Evolutionary conservation across 2,888 invertebrate genomes (phyloP).

Genomic region (Pollenia amentaria): DNA sequence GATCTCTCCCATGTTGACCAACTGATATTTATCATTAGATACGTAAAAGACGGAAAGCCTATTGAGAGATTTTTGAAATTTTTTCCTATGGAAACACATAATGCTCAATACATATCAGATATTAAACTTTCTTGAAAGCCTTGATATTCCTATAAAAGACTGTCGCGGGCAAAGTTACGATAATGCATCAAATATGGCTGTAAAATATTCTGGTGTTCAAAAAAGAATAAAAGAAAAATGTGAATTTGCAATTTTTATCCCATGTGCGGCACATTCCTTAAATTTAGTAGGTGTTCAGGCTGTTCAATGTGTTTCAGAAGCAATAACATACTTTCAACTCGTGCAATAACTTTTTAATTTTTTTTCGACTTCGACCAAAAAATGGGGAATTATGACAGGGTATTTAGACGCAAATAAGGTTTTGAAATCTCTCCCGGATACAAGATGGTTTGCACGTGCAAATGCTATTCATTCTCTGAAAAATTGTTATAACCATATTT

Average conservation of each 20-base stretch:
- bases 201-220: too few species aligned
- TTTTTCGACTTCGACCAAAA: slow-evolving; percentile 26
- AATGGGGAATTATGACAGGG: slow-evolving; percentile 23
- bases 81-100: too few species aligned
- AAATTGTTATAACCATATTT: slow-evolving; percentile 65
- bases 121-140: too few species aligned
- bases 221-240: too few species aligned
- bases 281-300: too few species aligned
- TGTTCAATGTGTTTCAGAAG: too few species aligned
- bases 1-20: slow-evolving; percentile 30
- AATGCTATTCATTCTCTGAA: slow-evolving; percentile 41
- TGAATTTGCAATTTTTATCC: too few species aligned
- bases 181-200: too few species aligned
- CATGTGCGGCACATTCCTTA: too few species aligned
- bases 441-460: slow-evolving; percentile 44
- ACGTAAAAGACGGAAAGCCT: slow-evolving; percentile 35
- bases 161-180: neutral
- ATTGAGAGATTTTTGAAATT: slow-evolving; percentile 32
- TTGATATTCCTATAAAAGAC: slow-evolving; percentile 4
- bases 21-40: slow-evolving; percentile 16
- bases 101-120: slow-evolving; percentile 27
- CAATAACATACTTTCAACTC: slow-evolving; percentile 40
- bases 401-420: slow-evolving; percentile 49
- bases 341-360: slow-evolving; percentile 47
- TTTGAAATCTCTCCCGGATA: slow-evolving; percentile 52